A percentile compares a stretch with the other conserved stretches of the same genome.
phyloP scores from a whole-genome alignment of 2,113 vertebrate genomes.

The Triplophysa rosa region DNA sequence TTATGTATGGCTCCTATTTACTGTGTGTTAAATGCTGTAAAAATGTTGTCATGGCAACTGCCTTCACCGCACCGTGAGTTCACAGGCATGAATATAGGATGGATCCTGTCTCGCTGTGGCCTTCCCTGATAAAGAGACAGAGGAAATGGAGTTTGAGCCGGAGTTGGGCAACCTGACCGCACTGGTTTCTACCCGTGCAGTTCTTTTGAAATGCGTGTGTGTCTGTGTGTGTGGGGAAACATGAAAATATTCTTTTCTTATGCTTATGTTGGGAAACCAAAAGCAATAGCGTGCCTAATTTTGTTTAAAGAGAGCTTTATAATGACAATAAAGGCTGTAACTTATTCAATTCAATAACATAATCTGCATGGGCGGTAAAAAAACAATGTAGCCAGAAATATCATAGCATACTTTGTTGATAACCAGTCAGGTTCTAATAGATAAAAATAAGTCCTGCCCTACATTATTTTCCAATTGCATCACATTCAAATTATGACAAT shows the following conservation, averaged over 20 bases:
- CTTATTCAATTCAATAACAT: background rate
- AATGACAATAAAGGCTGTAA: too few species aligned
- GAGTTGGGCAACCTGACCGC: background rate
- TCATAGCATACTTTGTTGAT: too few species aligned
- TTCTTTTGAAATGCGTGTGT: background rate
- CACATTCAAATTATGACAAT: too few species aligned
- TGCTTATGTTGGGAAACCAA: too few species aligned
- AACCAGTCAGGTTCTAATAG: too few species aligned
- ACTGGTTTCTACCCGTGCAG: background rate
- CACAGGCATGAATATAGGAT: slow-evolving; percentile 43
- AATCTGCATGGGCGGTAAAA: background rate
- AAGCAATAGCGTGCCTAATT: too few species aligned
- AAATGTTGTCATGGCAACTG: slow-evolving; percentile 47
- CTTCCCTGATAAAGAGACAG: background rate
- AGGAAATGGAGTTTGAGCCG: background rate
- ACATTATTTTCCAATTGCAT: too few species aligned
- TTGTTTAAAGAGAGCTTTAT: too few species aligned
- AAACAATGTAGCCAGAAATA: too few species aligned
- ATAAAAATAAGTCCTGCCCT: too few species aligned
- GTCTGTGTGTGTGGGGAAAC: background rate
- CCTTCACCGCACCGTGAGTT: slow-evolving; percentile 37
- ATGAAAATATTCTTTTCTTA: background rate
- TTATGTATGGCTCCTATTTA: slow-evolving; percentile 45
- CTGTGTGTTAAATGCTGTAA: slow-evolving; percentile 51
- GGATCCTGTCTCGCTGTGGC: slow-evolving; percentile 27